phyloP scores from a whole-genome alignment of 2,888 invertebrate species.

The Drosophila mulleri region DNA sequence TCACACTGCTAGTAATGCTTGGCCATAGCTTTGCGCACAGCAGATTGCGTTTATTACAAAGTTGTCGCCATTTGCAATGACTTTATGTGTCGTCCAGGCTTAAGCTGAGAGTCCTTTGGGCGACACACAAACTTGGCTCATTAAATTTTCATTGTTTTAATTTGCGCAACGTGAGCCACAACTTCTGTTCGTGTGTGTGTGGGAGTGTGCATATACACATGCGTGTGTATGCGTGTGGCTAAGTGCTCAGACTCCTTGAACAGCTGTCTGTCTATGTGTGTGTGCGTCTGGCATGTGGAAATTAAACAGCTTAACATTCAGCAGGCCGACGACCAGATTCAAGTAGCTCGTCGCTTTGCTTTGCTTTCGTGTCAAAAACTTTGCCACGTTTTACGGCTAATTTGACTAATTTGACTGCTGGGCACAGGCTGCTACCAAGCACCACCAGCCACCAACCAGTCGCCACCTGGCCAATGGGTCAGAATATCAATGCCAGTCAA shows the following conservation, averaged over 20 bases:
- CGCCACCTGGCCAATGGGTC: conserved; percentile 22
- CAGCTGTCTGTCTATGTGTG: conserved; percentile 7
- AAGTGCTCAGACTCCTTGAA: conserved; percentile 31
- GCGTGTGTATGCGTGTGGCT: conserved; percentile 6
- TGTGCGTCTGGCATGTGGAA: conserved; percentile 14
- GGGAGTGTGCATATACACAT: conserved; percentile 9
- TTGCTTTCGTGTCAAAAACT: conserved; percentile 33
- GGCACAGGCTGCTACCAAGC: conserved; percentile 27
- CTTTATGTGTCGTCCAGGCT: conserved; percentile 16
- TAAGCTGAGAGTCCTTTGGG: conserved; percentile 22
- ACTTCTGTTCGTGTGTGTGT: neutral
- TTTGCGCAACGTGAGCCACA: conserved; percentile 51
- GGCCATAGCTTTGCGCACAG: conserved; percentile 1
- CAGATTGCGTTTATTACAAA: conserved; percentile 17
- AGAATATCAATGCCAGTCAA: conserved; percentile 69
- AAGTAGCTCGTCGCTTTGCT: conserved; percentile 17
- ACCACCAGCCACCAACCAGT: too few relatives aligned
- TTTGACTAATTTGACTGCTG: conserved; percentile 67
- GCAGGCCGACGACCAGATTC: conserved; percentile 6
- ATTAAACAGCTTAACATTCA: conserved; percentile 29
- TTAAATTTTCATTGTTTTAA: conserved; percentile 75
- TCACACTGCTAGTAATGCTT: neutral
- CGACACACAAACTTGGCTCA: conserved; percentile 55
- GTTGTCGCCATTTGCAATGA: conserved; percentile 35
- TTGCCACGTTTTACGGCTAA: conserved; percentile 59